Conservation (phyloP, 2,113 vertebrate species). For the Garra rufa region DNA sequence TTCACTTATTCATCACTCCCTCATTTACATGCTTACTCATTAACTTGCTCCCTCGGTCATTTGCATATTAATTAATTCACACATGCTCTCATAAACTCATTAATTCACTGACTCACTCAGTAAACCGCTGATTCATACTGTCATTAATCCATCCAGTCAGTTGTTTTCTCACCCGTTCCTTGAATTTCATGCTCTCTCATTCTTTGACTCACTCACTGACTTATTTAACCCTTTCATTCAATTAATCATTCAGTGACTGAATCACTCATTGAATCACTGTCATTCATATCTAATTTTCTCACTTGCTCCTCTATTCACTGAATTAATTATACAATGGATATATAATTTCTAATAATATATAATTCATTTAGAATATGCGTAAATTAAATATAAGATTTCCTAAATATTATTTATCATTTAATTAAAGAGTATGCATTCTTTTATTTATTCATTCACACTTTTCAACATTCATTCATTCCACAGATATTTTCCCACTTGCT, state of each 20-base stretch:
- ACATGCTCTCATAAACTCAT: not conserved
- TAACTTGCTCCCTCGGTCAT: not conserved
- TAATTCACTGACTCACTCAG: not conserved
- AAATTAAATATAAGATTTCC: not conserved
- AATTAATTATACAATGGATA: not conserved
- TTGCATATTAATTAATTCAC: conserved; percentile 20
- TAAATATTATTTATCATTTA: not conserved
- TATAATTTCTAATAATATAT: not conserved
- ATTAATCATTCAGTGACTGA: not conserved
- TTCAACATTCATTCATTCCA: not conserved
- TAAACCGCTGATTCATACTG: not conserved
- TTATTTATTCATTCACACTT: not conserved
- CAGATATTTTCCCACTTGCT: not conserved
- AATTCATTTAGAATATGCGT: not conserved
- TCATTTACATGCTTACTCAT: not conserved
- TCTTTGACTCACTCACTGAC: not conserved
- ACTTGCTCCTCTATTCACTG: not conserved
- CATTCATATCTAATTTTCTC: not conserved
- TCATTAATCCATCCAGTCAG: not conserved
- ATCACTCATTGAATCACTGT: not conserved
- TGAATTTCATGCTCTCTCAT: not conserved
- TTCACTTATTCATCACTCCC: not conserved
- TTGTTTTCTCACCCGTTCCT: not conserved
- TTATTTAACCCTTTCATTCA: not conserved
- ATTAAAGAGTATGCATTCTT: not conserved